phyloP scores from a whole-genome alignment of 2,888 invertebrate species.

The Amiota minor region DNA sequence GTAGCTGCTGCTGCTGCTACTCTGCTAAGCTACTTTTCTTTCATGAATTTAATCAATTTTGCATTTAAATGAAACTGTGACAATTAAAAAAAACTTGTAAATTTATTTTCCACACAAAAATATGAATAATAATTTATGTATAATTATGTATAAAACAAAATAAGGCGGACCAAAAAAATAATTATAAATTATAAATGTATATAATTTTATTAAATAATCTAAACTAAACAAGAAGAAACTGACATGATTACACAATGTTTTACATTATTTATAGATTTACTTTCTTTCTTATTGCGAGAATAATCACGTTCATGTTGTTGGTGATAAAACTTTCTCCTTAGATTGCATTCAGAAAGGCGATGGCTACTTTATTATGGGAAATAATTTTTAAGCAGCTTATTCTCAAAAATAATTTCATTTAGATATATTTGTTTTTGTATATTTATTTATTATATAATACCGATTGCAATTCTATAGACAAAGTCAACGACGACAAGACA shows the following conservation, averaged over 20 bases:
- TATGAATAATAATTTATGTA: constrained; percentile 49
- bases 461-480: too few species aligned
- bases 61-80: too few species aligned
- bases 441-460: too few species aligned
- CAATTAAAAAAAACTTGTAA: constrained; percentile 57
- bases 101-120: constrained; percentile 62
- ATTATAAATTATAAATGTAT: constrained; percentile 56
- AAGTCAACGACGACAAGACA: too few species aligned
- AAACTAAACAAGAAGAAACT: constrained; percentile 15
- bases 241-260: constrained; percentile 20
- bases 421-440: too few species aligned
- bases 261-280: background rate
- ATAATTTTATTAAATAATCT: constrained; percentile 39
- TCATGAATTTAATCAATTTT: too few species aligned
- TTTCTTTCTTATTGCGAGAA: background rate
- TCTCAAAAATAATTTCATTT: too few species aligned
- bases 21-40: too few species aligned
- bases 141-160: constrained; percentile 59
- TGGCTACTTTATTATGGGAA: background rate
- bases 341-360: background rate
- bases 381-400: background rate
- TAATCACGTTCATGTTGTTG: background rate
- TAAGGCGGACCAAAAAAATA: constrained; percentile 49
- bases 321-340: background rate
- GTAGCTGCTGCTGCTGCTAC: too few species aligned